Base-by-base conservation (phyloP, 2,888 invertebrate species). In the Ormyrus labotus region DNA sequence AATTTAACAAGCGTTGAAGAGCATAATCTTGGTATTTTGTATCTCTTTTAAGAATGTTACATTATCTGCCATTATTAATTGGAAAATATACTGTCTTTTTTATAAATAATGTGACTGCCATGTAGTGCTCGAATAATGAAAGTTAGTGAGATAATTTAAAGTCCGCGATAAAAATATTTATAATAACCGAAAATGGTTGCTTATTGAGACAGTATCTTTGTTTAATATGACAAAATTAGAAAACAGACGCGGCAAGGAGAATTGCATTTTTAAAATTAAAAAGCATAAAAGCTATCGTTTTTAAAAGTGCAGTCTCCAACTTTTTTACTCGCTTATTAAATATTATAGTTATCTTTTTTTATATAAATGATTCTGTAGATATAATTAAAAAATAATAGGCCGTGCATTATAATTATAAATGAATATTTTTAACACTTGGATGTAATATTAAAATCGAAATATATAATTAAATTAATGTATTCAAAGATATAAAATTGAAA, bases 11-110 rank as follows among this genome's bases (percentile, higher is more conserved):
- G 61, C 19, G 9, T 79, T 68, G 19, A 7, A 13, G 4, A 70
- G 63, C 70, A 51, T 65, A 73, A 80, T 78, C 71, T 80, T 70
- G 74, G 72, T 80, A 80, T 77, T 82, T 82, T 82, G 76, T 82
- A 82, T 70, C 34, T 72, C 68, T 63, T 69, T 78, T 69, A 60
- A 48, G 47, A 64, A 67, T 61, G 53, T 74, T 73, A 19, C 72
- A 65, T 45, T 55, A 51, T 78, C 76, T 74, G 80, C 82, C 82
- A 80, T 82, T 78, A 48, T 51, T 34, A 8, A 77, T 57, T 4
- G 58, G 48, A 73, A 64, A 57, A 13, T 58, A 34, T 82, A 80
- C 58, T 67, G 67, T 71, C 5, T 68, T 74, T 69, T 81, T 63
- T 77, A 80, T 6, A 48, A 61, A 57, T 45, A 74, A 71, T 74